These are phyloP conservation scores for Montipora efflorescens DNA, from an alignment of 64 coral and sea anemone species.

Conservation along the genomic window DNA sequence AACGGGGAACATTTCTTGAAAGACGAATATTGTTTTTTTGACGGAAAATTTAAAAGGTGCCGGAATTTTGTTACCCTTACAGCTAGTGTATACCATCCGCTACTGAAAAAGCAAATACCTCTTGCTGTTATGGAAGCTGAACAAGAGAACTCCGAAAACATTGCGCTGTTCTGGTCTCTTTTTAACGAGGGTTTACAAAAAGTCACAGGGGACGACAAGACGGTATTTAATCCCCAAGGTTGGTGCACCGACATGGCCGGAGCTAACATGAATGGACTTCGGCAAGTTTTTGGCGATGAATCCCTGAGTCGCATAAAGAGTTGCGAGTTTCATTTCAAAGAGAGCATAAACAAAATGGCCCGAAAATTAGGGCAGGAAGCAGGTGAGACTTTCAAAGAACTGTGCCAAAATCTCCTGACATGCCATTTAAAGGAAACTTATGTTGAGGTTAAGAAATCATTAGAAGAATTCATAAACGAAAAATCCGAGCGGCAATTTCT, in stretches of 20 bases:
- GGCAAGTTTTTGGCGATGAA: no score
- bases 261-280: no score
- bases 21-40: background rate
- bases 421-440: background rate
- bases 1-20: conserved; percentile 3
- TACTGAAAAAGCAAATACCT: background rate
- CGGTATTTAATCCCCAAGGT: no score
- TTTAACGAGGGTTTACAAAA: background rate
- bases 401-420: background rate
- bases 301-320: background rate
- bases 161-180: no score
- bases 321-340: conserved; percentile 58
- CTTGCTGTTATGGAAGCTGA: background rate
- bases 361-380: no score
- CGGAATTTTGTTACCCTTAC: conserved; percentile 37
- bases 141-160: no score
- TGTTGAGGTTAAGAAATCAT: no score
- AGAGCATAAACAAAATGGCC: conserved; percentile 37
- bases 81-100: conserved; percentile 3
- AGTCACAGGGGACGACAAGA: no score
- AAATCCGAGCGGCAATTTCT: background rate
- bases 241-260: no score
- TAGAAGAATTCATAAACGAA: background rate
- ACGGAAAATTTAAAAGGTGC: background rate
- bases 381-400: background rate